Conservation (phyloP, 2,797 vertebrate species). For the Ptychobarbus kaznakovi region DNA sequence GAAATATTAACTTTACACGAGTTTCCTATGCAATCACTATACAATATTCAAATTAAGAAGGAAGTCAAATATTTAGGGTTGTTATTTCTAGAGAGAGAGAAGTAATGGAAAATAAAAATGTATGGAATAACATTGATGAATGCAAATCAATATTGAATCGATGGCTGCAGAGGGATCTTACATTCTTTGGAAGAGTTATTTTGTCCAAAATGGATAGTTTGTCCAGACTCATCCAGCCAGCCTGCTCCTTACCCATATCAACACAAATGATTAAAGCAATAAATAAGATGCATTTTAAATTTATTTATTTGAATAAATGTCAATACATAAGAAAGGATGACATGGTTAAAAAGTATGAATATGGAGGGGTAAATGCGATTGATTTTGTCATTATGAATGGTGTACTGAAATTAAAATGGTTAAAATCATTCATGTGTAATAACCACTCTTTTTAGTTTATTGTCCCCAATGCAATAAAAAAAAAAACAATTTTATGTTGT, state of each 20-base stretch:
- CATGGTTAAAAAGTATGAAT: too few relatives aligned
- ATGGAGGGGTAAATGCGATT: too few relatives aligned
- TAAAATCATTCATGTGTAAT: too few relatives aligned
- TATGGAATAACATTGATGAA: neutral
- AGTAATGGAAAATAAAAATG: neutral
- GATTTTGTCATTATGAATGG: too few relatives aligned
- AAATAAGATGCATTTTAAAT: too few relatives aligned
- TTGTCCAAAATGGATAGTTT: slow-evolving; percentile 18
- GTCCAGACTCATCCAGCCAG: slow-evolving; percentile 5
- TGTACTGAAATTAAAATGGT: too few relatives aligned
- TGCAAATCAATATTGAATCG: neutral
- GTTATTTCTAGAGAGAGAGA: neutral
- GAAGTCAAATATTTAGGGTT: slow-evolving; percentile 1
- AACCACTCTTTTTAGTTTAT: too few relatives aligned
- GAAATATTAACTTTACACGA: slow-evolving; percentile 8
- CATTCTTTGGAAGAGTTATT: slow-evolving; percentile 22
- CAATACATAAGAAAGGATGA: too few relatives aligned
- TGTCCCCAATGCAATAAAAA: too few relatives aligned
- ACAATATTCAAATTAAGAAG: neutral
- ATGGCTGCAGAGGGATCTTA: slow-evolving; percentile 8
- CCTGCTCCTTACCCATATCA: neutral
- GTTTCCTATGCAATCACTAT: neutral
- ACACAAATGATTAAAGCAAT: too few relatives aligned
- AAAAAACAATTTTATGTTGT: too few relatives aligned
- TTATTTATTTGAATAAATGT: too few relatives aligned